Evolutionary conservation across 2,113 vertebrate genomes (phyloP).

Genomic region (Nesogale talazaci): DNA sequence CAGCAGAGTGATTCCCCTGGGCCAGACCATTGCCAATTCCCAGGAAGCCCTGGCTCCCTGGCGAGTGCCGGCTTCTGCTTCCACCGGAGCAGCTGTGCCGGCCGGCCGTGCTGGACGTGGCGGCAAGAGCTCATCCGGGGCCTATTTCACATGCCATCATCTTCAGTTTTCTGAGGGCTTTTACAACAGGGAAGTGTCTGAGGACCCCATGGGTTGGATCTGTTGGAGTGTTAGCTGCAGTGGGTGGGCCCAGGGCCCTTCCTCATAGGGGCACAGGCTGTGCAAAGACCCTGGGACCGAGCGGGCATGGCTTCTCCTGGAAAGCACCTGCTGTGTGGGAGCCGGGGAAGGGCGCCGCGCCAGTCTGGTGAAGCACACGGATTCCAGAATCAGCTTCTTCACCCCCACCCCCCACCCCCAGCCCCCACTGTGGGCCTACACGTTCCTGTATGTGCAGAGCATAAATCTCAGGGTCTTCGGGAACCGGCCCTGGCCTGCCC

Average conservation of each 20-base stretch:
- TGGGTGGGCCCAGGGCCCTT: background rate
- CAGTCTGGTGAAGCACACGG: background rate
- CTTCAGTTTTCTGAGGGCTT: background rate
- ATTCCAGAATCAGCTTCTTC: background rate
- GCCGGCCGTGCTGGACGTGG: accelerated
- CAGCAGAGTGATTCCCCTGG: too few relatives aligned
- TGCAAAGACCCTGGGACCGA: background rate
- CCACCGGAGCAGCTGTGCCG: background rate
- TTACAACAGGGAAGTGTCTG: too few relatives aligned
- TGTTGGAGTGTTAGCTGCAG: background rate
- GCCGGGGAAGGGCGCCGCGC: background rate
- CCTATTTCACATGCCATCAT: accelerated
- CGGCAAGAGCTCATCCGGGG: accelerated
- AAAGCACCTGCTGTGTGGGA: background rate
- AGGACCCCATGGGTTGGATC: too few relatives aligned
- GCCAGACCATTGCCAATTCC: too few relatives aligned
- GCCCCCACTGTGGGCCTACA: too few relatives aligned
- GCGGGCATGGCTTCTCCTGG: background rate
- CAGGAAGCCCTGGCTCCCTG: too few relatives aligned
- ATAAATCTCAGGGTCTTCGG: background rate
- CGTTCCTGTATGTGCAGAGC: too few relatives aligned
- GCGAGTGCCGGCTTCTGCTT: background rate
- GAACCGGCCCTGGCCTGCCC: background rate
- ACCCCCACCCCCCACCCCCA: background rate
- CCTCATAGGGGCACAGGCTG: background rate